Conservation (phyloP, 2,113 vertebrate species). For the Neoarius graeffei region DNA sequence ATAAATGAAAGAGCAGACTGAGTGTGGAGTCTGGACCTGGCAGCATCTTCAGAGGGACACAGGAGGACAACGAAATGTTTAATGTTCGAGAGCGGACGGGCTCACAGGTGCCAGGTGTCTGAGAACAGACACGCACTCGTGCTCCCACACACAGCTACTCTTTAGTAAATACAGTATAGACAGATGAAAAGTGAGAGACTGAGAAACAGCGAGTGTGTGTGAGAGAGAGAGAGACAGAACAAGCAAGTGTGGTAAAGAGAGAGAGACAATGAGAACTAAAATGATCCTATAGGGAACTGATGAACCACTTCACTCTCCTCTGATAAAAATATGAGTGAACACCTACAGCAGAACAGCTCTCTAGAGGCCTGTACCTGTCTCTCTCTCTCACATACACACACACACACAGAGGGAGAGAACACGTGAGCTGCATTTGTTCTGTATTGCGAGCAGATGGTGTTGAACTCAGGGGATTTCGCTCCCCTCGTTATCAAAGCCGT, state of each 20-base stretch:
- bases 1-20: neutral
- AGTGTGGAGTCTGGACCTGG: neutral
- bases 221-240: neutral
- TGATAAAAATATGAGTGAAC: neutral
- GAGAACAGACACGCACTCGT: neutral
- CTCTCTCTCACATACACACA: neutral
- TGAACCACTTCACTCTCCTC: neutral
- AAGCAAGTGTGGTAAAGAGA: too few relatives aligned
- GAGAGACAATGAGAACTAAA: neutral
- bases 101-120: constrained; percentile 51
- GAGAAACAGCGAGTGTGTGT: neutral
- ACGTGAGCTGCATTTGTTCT: constrained; percentile 35
- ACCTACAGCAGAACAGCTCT: constrained; percentile 4
- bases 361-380: constrained; percentile 24
- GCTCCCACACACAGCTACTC: neutral
- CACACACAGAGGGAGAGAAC: neutral
- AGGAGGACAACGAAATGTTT: neutral
- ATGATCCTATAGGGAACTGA: neutral
- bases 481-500: constrained; percentile 54
- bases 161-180: neutral
- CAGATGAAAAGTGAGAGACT: neutral
- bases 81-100: neutral
- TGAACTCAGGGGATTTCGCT: constrained; percentile 54
- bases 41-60: constrained; percentile 15
- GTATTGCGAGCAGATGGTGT: constrained; percentile 53